Evolutionary conservation across 2,113 vertebrate genomes (phyloP).

Genomic region (Lates calcarifer): DNA sequence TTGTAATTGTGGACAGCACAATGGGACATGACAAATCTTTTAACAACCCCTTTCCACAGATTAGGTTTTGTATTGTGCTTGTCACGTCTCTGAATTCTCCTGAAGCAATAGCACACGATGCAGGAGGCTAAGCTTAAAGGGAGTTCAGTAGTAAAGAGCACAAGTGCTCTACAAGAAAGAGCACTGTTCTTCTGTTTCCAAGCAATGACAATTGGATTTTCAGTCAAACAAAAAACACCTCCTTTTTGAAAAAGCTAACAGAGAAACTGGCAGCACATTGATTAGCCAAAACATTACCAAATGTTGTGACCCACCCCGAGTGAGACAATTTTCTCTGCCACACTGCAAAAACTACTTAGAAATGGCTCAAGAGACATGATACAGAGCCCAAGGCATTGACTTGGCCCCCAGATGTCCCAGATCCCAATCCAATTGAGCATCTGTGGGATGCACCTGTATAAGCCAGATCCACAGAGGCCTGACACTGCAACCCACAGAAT

Average conservation of each 20-base stretch:
- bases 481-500: too few species aligned
- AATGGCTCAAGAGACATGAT: too few species aligned
- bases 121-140: constrained; percentile 1
- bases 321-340: too few species aligned
- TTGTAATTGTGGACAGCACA: constrained; percentile 35
- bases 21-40: constrained; percentile 35
- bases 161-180: constrained; percentile 13
- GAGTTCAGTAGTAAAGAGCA: constrained; percentile 29
- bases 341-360: too few species aligned
- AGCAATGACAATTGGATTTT: constrained; percentile 16
- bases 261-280: too few species aligned
- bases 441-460: too few species aligned
- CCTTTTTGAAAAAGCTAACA: not conserved
- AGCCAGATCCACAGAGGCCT: too few species aligned
- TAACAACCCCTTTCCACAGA: constrained; percentile 17
- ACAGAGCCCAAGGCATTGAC: too few species aligned
- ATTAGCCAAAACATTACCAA: too few species aligned
- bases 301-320: too few species aligned
- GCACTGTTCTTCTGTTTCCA: not conserved
- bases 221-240: not conserved
- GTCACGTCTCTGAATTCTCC: constrained; percentile 28
- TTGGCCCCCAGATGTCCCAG: too few species aligned
- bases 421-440: too few species aligned
- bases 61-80: constrained; percentile 45
- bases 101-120: not conserved